Base-by-base conservation (phyloP, 2,888 invertebrate species). In the Cerastoderma edule region DNA sequence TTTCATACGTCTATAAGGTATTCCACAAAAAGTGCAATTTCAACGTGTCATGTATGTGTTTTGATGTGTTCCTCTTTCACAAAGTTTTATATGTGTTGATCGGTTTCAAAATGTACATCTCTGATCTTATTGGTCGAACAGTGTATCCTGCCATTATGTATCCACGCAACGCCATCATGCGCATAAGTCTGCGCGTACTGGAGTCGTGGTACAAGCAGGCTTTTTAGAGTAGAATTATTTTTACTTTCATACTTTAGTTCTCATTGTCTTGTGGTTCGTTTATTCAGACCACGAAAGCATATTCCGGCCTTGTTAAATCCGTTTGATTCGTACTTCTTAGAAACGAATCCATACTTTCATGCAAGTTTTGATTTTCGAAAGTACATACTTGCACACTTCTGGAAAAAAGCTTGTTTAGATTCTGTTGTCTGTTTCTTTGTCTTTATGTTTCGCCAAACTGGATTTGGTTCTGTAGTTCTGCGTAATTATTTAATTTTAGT, bases 111-210 rank as follows among this genome's bases (percentile, higher is more conserved):
- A 60, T 60, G 24, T 13, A 24, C n/a, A 39, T 27, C 19, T 28
- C 32, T 39, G 60, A 60, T 60, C 60, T n/a, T 33, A 60, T 33
- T 24, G 60, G 60, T 60, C 60, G 39, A 16, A 19, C 60, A 4
- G 27, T 32, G 60, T 60, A 56, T 39, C 60, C 60, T 60, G 60
- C 39, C 13, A 39, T 32, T 39, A 60, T 39, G 39, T 60, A 39
- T 60, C 60, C n/a, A 19, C 39, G 39, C 39, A 27, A 60, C 39
- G 60, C 39, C 60, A 60, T 60, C 35, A 10, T 60, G 60, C 60
- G 60, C 60, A 39, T 33, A 33, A 3, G n/a, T 22, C 13, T 60
- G 60, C 60, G 39, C 60, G 16, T 22, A 60, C 30, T 60, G 16
- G 39, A 13, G 5, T 22, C 28, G 39, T 60, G 60, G 39, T 60